Evolutionary conservation across 1,140 invertebrate genomes (phyloP), one percentile per base, ranked within the genome.

Genomic region (Diachasma alloeum): DNA sequence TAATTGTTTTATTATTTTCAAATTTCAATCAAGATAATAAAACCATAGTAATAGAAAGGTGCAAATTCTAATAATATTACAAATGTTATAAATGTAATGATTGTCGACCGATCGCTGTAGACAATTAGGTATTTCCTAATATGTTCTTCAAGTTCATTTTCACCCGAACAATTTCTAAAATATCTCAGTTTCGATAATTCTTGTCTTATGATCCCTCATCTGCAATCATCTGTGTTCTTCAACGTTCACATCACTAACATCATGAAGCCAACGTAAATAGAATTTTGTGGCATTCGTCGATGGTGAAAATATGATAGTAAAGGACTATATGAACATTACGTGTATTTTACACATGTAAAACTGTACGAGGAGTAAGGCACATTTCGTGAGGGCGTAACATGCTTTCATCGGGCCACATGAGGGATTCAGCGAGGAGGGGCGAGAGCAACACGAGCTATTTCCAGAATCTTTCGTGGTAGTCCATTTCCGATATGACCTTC

Each of bases 401-500:
- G 24, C 8, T 63, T 19, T 63, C 59, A 19, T 63, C 59, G 26
- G 59, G 24, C 59, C 24, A 63, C 59, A 63, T 19, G 59, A 63
- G 59, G 59, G 59, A 63, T 22, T 56, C n/a, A 56, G 1, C 19
- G 48, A 56, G 19, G 48, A 56, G 19, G 39, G 48, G 48, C n/a
- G n/a, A 24, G 73, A 75, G 39, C 68, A 75, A 75, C 63, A 26
- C 26, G 66, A 46, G 63, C 31, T 75, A 75, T 75, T 75, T 75
- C 42, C 67, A 75, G 73, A 68, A 75, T 68, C 63, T 75, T 75
- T 75, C 73, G 73, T 75, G 46, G 44, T 48, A 75, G 73, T 75
- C 59, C 73, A 75, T 75, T 75, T 75, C 73, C 73, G 73, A 68
- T 75, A 75, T 66, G 73, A 68, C 73, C 73, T 75, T 75, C 73